phyloP scores from a whole-genome alignment of 2,113 vertebrate species.

The Dipodomys spectabilis region DNA sequence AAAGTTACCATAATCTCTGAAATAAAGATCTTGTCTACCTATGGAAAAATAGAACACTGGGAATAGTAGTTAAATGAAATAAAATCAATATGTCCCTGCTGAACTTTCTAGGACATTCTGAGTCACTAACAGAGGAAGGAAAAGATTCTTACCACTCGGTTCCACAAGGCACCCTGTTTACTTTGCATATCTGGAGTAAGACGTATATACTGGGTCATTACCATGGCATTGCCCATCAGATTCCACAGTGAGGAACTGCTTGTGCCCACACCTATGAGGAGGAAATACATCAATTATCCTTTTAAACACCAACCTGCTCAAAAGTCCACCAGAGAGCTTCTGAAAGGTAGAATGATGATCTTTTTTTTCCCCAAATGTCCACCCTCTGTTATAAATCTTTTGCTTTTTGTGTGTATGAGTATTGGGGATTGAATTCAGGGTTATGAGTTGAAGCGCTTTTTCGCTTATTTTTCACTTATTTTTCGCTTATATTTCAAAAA shows the following conservation, averaged over 20 bases:
- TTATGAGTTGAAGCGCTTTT: too few species aligned
- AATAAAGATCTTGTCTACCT: constrained; percentile 22
- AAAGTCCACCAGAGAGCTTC: not conserved
- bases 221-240: constrained; percentile 94
- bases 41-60: not conserved
- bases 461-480: too few species aligned
- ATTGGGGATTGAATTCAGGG: too few species aligned
- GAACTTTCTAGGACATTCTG: constrained; percentile 2
- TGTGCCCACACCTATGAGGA: constrained; percentile 91
- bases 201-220: constrained; percentile 95
- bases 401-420: not conserved
- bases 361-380: not conserved
- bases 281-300: constrained; percentile 33
- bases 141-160: constrained; percentile 91
- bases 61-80: not conserved
- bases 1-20: constrained; percentile 37
- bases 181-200: constrained; percentile 97
- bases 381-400: not conserved
- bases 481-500: too few species aligned
- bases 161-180: constrained; percentile 97
- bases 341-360: not conserved
- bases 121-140: constrained; percentile 53
- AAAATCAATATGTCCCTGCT: not conserved
- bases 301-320: not conserved
- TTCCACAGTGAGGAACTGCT: constrained; percentile 95